Conservation (phyloP, 2,888 invertebrate species). For the Dascillus cervinus region DNA sequence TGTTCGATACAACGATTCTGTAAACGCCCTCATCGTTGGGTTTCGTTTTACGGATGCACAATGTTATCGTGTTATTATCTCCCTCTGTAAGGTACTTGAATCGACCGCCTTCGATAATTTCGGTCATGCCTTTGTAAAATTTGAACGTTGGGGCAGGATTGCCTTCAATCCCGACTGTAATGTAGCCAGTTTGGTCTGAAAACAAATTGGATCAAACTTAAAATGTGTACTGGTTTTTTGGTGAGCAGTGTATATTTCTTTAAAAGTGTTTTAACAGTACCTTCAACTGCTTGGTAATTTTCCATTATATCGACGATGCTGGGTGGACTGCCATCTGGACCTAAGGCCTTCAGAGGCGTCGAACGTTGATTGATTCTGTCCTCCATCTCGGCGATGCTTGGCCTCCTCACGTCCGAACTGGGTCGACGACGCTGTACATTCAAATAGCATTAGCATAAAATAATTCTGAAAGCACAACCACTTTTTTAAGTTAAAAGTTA, state of each 20-base stretch:
- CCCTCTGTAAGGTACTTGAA: conserved; percentile 94
- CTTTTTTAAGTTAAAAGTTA: too few species aligned
- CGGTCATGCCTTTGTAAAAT: conserved; percentile 89
- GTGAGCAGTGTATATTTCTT: not conserved
- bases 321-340: conserved; percentile 63
- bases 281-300: conserved; percentile 94
- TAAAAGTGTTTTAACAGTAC: conserved; percentile 43
- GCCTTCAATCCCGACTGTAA: conserved; percentile 89
- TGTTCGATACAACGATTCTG: conserved; percentile 85
- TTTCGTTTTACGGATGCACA: conserved; percentile 93
- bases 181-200: conserved; percentile 84
- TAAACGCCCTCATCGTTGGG: conserved; percentile 97
- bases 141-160: conserved; percentile 91
- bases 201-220: conserved; percentile 7
- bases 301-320: conserved; percentile 88
- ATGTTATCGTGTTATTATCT: conserved; percentile 82
- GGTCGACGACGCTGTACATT: conserved; percentile 53
- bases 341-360: conserved; percentile 75
- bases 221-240: too few species aligned
- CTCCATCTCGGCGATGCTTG: conserved; percentile 84
- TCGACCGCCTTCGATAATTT: conserved; percentile 90
- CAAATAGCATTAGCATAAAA: not conserved
- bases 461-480: too few species aligned
- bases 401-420: conserved; percentile 82
- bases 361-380: conserved; percentile 92